A percentile compares a stretch with the other conserved stretches of the same genome.
phyloP scores from a whole-genome alignment of 2,113 vertebrate species.

The Cochlearius cochlearius region DNA sequence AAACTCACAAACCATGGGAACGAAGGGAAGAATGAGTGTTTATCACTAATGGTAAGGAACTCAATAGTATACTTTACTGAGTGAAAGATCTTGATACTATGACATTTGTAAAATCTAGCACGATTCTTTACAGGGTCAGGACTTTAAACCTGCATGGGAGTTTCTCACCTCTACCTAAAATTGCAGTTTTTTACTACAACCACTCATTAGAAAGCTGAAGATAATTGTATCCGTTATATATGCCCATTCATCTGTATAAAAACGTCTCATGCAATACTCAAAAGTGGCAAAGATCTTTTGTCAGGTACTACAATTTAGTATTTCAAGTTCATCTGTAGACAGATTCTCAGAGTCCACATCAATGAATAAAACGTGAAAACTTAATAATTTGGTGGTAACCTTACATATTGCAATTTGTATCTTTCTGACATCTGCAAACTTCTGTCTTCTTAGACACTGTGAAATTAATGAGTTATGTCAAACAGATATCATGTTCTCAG shows the following conservation, averaged over 20 bases:
- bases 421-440: neutral
- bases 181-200: neutral
- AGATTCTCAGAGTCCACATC: neutral
- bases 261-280: neutral
- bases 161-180: neutral
- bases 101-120: neutral
- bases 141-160: neutral
- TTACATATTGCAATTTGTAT: neutral
- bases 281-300: neutral
- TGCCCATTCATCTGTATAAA: neutral
- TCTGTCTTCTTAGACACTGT: neutral
- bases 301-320: neutral
- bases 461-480: neutral
- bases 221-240: neutral
- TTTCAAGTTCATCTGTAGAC: neutral
- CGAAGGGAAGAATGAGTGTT: neutral
- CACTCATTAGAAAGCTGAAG: neutral
- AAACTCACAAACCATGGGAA: neutral
- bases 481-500: neutral
- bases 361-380: neutral
- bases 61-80: neutral
- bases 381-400: neutral
- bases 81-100: neutral
- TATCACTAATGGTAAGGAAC: neutral
- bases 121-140: neutral